Percentiles rank a stretch among this genome's conserved stretches.
Conservation (phyloP, 2,888 invertebrate species). For the Drosophila sordidula region DNA sequence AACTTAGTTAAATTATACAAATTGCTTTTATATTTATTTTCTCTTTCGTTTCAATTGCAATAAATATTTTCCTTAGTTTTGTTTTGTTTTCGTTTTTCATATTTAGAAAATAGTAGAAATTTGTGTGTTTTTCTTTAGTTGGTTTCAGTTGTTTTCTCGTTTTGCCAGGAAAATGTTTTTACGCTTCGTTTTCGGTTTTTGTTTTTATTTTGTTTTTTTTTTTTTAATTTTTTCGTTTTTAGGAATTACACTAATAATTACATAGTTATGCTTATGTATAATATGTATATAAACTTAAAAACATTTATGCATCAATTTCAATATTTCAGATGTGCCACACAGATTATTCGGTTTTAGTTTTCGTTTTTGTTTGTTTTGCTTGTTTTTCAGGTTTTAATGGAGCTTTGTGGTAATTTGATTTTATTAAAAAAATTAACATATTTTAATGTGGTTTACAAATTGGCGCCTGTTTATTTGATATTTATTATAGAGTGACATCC, state of each 20-base stretch:
- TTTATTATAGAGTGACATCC: conserved; percentile 50
- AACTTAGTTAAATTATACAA: conserved; percentile 41
- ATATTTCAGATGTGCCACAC: conserved; percentile 66
- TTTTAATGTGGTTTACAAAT: conserved; percentile 47
- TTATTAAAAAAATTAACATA: conserved; percentile 64
- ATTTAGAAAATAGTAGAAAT: conserved; percentile 59
- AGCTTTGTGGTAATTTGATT: conserved; percentile 40
- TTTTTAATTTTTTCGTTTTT: conserved; percentile 56
- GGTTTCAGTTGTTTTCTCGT: conserved; percentile 43
- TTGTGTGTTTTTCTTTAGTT: conserved; percentile 52
- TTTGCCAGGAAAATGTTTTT: conserved; percentile 55
- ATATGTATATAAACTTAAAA: conserved; percentile 72
- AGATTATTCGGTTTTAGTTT: conserved; percentile 52
- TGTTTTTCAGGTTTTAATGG: conserved; percentile 21
- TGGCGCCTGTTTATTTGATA: conserved; percentile 37
- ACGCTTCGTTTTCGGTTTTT: conserved; percentile 48
- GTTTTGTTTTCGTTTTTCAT: conserved; percentile 14
- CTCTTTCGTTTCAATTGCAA: conserved; percentile 15
- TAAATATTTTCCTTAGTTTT: conserved; percentile 34
- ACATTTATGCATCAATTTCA: conserved; percentile 76
- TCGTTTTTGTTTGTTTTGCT: conserved; percentile 12
- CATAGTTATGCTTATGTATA: conserved; percentile 81
- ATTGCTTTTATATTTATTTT: conserved; percentile 26
- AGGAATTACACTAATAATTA: conserved; percentile 83
- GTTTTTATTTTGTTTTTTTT: conserved; percentile 15